phyloP scores from a whole-genome alignment of 2,888 invertebrate species.

The Melanargia galathea region DNA sequence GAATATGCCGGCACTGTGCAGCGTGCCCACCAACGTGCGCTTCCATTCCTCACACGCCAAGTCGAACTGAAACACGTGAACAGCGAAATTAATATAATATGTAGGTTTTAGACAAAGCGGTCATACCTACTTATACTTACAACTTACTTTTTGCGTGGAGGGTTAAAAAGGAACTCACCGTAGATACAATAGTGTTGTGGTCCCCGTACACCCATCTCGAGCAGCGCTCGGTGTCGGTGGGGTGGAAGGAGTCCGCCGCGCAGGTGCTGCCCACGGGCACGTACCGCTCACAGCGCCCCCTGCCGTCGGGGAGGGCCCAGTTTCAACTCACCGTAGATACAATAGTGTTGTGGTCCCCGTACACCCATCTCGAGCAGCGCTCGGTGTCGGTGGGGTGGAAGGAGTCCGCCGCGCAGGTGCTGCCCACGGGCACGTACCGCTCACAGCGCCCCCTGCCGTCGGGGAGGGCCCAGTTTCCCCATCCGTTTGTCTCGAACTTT shows the following conservation, averaged over 20 bases:
- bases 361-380: constrained; percentile 62
- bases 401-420: constrained; percentile 53
- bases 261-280: constrained; percentile 52
- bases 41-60: constrained; percentile 77
- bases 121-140: too few relatives aligned
- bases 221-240: constrained; percentile 56
- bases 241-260: constrained; percentile 53
- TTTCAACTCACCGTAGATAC: constrained; percentile 60
- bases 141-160: too few relatives aligned
- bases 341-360: constrained; percentile 62
- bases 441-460: constrained; percentile 55
- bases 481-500: constrained; percentile 49
- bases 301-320: constrained; percentile 63
- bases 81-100: too few relatives aligned
- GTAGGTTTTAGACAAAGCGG: too few relatives aligned
- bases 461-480: constrained; percentile 68
- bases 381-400: constrained; percentile 58
- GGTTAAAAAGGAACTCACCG: constrained; percentile 50
- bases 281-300: constrained; percentile 56
- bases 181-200: constrained; percentile 64
- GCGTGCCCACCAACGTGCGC: constrained; percentile 80
- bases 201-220: constrained; percentile 63
- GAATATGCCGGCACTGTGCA: constrained; percentile 81
- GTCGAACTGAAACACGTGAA: constrained; percentile 58
- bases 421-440: constrained; percentile 49